Evolutionary conservation across 1,140 invertebrate species (phyloP), one percentile per base, ranked within the genome.

Genomic region (Neodiprion lecontei): DNA sequence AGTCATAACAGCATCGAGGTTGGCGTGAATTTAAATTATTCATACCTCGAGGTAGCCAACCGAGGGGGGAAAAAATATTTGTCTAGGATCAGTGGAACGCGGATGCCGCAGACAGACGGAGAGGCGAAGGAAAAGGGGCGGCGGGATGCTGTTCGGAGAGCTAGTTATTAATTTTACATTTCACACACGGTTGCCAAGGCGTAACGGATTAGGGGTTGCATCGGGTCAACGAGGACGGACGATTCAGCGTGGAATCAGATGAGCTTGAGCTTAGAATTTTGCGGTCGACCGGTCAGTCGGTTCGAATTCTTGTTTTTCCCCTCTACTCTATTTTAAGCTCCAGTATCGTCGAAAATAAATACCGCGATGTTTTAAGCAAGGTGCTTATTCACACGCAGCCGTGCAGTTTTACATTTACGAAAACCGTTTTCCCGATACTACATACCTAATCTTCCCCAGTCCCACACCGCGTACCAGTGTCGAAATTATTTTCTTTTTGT

Each of bases 151-250:
- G 53, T 61, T 17, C 8, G 11, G 11, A 61, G 11, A 61, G 11
- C 53, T 17, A 61, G 53, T 61, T 61, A 61, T 61, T 61, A 61
- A 61, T 61, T 61, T 14, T 61, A 61, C 53, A 61, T 61, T 61
- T 17, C 53, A 61, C 53, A 61, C 53, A 61, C 53, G 53, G 53
- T 61, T 17, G 53, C 53, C 53, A 61, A 61, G 9, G 53, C 5
- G 53, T 14, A 61, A 61, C 53, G 53, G 53, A 61, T 61, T 61
- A 61, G 53, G 53, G 53, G 53, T 61, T 61, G 53, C 5, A 12
- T 17, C 11, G 53, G 53, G 53, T 61, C 53, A 61, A 61, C 7
- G 53, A 17, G 7, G 53, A 4, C n/a, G 4, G 53, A 61, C 53
- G 8, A 61, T 40, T 40, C 28, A 40, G 28, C 28, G 28, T 40